Evolutionary conservation across 2,113 vertebrate species (phyloP), one percentile per base, ranked within the genome.

Genomic region (Scartelaos histophorus): DNA sequence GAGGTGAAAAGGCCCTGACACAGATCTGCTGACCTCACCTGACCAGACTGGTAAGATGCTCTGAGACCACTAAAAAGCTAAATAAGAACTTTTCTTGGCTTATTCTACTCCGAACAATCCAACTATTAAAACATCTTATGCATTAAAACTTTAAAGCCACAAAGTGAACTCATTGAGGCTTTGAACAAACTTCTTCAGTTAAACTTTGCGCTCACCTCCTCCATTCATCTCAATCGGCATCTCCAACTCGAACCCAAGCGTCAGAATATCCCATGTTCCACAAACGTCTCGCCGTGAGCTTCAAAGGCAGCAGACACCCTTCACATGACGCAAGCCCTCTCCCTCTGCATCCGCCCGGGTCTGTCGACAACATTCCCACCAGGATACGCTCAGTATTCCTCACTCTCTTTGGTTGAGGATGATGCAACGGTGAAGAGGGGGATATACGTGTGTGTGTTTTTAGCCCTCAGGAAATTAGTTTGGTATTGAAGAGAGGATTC

Each of bases 381-480:
- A 88, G 90, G 88, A 82, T 84, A 81, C 84, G 87, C 82, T 88
- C 85, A 88, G 13, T 87, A 82, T 85, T 84, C 82, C 78, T 87
- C 69, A 72, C 74, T 88, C 69, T 87, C 87, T 89, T 90, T 87
- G 86, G 74, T 87, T 84, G 73, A 70, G 77, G 78, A 76, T 92
- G 91, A 90, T 89, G 90, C 87, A 92, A 92, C 73, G 87, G 78
- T 91, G 88, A 90, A 85, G 89, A 74, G 88, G 79, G 73, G 65
- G 85, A 81, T 75, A 22, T 58, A 70, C 70, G 71, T 83, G 75
- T 69, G 75, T 54, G 19, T 71, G 21, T 58, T 57, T 24, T 57
- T 22, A 16, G 51, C 51, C 51, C 51, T 53, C 51, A 53, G 51
- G 51, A 54, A 54, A n/a, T n/a, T 53, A 53, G 15, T n/a, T 53